Base-by-base conservation (phyloP, 2,113 vertebrate species). In the Mirounga angustirostris region DNA sequence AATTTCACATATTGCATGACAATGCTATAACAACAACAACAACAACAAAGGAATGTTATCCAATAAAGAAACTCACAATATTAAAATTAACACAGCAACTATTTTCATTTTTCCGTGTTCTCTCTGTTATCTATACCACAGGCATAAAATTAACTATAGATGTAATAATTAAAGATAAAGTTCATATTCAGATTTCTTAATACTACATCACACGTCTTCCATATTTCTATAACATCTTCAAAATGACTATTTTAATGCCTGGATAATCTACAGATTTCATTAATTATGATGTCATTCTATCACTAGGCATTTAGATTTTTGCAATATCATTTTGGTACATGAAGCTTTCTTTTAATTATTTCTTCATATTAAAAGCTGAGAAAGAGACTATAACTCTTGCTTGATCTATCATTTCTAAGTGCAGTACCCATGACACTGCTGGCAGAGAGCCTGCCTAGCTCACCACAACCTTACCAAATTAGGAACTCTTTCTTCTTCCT, bases 141-240 rank as follows among this genome's bases (percentile, higher is more conserved):
- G 71, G n/a, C 19, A 84, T 30, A 92, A 85, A 89, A 56, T 95
- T 80, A 97, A 86, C n/a, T 67, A 36, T 36, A 73, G 36, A 40
- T 6, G 3, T 56, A 67, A 56, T 89, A 80, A 90, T 76, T 74
- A 95, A 95, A 92, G 19, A 71, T 87, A 92, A 86, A 89, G 30
- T 65, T 90, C 69, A 4, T 69, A 92, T 93, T 93, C 76, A 82
- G 22, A 93, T 96, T 89, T 95, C 30, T 96, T 95, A 82, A 85
- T 50, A 69, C 58, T 74, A 21, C 33, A 81, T 76, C 50, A 67
- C 2, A 89, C 21, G 18, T 30, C 43, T 86, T 76, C 74, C n/a
- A 59, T 52, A 33, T 80, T n/a, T 83, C 30, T 83, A 40, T 30
- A 65, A 79, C 16, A 59, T 94, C 58, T 89, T 96, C 89, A 87